Base-by-base conservation (phyloP, 2,888 invertebrate genomes). In the Lottia gigantea region DNA sequence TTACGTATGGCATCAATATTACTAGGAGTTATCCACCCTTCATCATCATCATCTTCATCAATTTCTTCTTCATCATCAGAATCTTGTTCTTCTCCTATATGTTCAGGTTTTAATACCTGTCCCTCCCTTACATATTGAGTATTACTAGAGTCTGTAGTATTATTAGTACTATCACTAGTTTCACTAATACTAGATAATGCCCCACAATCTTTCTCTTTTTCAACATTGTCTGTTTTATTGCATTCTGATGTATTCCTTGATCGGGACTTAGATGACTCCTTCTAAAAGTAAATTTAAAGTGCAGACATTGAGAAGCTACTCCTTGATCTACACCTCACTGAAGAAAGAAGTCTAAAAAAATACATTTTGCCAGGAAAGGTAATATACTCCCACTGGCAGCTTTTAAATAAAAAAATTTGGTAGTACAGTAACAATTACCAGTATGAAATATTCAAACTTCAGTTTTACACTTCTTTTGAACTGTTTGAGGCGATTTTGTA, bases 21-120 rank as follows among this genome's bases (percentile, higher is more conserved):
- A 7, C 91, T 91, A 70, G 95, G 94, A 68, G 95, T 96, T 75
- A 97, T 95, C 96, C 96, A 97, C 66, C 92, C 92, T 46, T 82
- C 89, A 72, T 87, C 90, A 78, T 89, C 87, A 68, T 89, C 90
- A 70, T 92, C 92, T 74, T 92, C 92, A 71, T 92, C 92, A 71
- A 92, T 92, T 25, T 85, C 86, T 14, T 83, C 80, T n/a, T 77
- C 78, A 0, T 78, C 80, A 25, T 79, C 78, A 16, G 78, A 81
- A 62, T 74, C 76, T 14, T 78, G 76, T 15, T 75, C 76, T 8
- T 79, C 46, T 61, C 40, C 68, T 62, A 19, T 45, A 67, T 64
- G 15, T 40, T 47, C 25, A n/a, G 19, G 19, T 61, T 14, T n/a
- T 19, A 83, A 66, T 40, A 77, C 67, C 7, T 80, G 80, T 64